Conservation (phyloP, 2,888 invertebrate genomes). For the Luperina nickerlii region DNA sequence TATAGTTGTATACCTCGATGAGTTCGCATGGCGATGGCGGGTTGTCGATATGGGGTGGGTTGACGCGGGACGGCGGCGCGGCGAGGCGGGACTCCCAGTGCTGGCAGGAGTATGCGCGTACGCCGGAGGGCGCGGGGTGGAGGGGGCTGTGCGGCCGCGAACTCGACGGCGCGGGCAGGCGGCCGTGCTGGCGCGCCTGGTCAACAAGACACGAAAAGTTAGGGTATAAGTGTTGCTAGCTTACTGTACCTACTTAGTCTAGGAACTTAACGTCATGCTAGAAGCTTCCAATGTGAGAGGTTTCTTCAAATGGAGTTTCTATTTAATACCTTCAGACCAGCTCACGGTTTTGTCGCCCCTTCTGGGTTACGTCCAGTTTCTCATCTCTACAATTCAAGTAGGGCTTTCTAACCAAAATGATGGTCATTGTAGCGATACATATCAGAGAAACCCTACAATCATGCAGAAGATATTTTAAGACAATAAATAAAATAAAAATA, state of each 20-base stretch:
- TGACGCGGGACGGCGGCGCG: slow-evolving; percentile 85
- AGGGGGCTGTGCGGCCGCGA: slow-evolving; percentile 88
- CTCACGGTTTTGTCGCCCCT: neutral
- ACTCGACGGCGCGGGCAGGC: slow-evolving; percentile 89
- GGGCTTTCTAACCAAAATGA: neutral
- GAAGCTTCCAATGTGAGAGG: neutral
- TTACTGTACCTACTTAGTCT: neutral
- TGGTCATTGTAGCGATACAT: neutral
- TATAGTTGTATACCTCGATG: slow-evolving; percentile 83
- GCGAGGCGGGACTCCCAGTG: slow-evolving; percentile 90
- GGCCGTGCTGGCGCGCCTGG: slow-evolving; percentile 90
- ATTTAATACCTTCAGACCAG: neutral
- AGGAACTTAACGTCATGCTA: neutral
- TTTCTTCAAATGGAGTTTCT: neutral
- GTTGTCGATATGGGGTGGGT: slow-evolving; percentile 87
- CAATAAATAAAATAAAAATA: neutral
- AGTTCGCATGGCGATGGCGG: slow-evolving; percentile 86
- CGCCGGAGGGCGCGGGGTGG: slow-evolving; percentile 90
- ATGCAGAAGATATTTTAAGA: neutral
- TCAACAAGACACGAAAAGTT: neutral
- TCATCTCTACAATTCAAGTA: neutral
- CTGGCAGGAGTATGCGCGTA: slow-evolving; percentile 91
- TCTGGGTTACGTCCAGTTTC: neutral
- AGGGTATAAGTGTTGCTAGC: neutral
- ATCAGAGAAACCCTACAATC: neutral